Conservation (phyloP, 2,797 vertebrate species). For the Micrastur ruficollis region DNA sequence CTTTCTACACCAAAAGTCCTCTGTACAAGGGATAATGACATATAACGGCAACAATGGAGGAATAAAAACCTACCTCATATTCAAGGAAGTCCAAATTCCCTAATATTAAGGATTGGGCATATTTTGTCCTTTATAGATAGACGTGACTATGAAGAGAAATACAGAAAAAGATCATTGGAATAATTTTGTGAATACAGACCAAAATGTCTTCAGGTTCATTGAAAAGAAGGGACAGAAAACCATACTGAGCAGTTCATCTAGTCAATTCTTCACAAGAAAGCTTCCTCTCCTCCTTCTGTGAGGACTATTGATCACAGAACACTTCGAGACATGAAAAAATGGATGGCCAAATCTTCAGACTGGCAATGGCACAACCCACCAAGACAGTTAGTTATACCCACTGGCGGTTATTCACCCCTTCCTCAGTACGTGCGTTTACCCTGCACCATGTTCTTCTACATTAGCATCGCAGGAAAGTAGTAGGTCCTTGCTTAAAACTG, state of each 20-base stretch:
- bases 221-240: background rate
- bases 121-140: background rate
- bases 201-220: background rate
- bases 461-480: background rate
- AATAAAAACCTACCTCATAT: background rate
- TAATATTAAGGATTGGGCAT: background rate
- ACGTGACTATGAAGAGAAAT: background rate
- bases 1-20: background rate
- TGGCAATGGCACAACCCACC: background rate
- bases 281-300: background rate
- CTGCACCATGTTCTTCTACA: background rate
- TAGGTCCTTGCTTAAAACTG: background rate
- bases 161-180: background rate
- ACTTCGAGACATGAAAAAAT: background rate
- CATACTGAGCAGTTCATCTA: background rate
- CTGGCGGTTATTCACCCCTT: background rate
- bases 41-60: background rate
- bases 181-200: background rate
- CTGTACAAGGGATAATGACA: background rate
- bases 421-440: fast-evolving
- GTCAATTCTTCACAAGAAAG: background rate
- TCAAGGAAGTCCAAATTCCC: background rate
- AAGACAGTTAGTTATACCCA: background rate
- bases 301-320: background rate
- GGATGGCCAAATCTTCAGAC: background rate